These are phyloP conservation scores for Nomada lathburiana DNA, from an alignment of 2,888 invertebrate genomes.

Conservation along the genomic window DNA sequence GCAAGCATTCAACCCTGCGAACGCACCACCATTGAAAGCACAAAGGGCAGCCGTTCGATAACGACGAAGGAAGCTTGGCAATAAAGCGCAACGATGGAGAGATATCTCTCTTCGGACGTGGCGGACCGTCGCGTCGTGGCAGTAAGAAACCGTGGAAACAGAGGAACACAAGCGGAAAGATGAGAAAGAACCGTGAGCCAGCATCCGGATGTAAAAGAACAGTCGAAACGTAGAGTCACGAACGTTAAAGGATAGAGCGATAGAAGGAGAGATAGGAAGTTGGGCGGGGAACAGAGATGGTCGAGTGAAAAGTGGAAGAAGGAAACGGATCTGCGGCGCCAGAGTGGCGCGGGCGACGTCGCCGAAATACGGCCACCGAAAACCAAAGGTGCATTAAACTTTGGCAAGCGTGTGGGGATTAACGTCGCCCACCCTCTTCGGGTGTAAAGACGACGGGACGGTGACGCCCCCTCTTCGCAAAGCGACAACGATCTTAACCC, in stretches of 20 bases:
- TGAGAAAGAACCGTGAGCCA: constrained; percentile 47
- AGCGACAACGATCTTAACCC: constrained; percentile 61
- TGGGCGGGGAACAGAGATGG: not conserved
- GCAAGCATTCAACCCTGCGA: not conserved
- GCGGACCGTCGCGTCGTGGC: constrained; percentile 35
- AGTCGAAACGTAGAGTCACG: constrained; percentile 5
- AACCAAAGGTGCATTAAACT: constrained; percentile 78
- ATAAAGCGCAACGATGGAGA: constrained; percentile 42
- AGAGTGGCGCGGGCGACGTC: constrained; percentile 74
- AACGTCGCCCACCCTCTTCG: constrained; percentile 56
- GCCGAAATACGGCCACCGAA: constrained; percentile 67
- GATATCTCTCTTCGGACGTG: constrained; percentile 40
- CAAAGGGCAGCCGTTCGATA: constrained; percentile 30
- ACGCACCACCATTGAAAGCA: not conserved
- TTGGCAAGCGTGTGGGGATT: constrained; percentile 73
- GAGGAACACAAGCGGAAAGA: constrained; percentile 26
- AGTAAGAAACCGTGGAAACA: constrained; percentile 42
- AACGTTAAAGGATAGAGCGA: not conserved
- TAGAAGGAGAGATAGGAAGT: constrained; percentile 11
- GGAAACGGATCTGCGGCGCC: constrained; percentile 76
- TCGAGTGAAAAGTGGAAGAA: constrained; percentile 51
- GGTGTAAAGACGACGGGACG: constrained; percentile 47
- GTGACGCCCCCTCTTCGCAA: constrained; percentile 39
- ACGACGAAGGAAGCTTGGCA: constrained; percentile 26
- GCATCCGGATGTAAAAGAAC: constrained; percentile 50